Conservation (phyloP, 2,113 vertebrate species). For the Grallaria varia region DNA sequence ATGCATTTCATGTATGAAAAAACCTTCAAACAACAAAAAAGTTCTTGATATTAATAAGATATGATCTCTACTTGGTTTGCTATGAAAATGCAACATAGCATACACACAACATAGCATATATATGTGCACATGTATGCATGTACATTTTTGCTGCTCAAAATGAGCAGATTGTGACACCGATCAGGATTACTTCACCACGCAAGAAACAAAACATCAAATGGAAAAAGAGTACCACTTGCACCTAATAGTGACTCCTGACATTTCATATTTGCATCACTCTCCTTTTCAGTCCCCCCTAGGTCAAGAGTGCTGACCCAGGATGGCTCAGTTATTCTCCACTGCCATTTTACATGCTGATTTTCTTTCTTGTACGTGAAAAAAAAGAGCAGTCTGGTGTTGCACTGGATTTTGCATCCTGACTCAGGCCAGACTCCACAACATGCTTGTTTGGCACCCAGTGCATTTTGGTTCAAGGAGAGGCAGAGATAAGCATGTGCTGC, state of each 20-base stretch:
- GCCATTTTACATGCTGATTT: neutral
- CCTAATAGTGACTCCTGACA: neutral
- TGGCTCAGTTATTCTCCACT: neutral
- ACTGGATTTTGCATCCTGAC: neutral
- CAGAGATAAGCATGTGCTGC: neutral
- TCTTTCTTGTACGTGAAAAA: neutral
- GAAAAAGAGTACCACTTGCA: neutral
- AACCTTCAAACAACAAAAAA: neutral
- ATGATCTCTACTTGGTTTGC: neutral
- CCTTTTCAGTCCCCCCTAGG: neutral
- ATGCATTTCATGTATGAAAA: neutral
- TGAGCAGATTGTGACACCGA: neutral
- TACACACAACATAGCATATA: neutral
- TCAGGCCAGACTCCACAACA: neutral
- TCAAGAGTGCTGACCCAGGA: neutral
- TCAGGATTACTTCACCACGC: neutral
- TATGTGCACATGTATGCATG: accelerated
- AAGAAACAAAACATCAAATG: neutral
- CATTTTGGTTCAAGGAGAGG: neutral
- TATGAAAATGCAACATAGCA: neutral
- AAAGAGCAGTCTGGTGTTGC: neutral
- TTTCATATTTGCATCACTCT: neutral
- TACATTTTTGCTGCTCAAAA: neutral
- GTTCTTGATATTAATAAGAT: neutral
- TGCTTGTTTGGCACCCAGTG: neutral